Percentiles rank a stretch among this genome's conserved stretches.
phyloP scores from a whole-genome alignment of 2,888 invertebrate species.

The Ormyrus nitidulus region DNA sequence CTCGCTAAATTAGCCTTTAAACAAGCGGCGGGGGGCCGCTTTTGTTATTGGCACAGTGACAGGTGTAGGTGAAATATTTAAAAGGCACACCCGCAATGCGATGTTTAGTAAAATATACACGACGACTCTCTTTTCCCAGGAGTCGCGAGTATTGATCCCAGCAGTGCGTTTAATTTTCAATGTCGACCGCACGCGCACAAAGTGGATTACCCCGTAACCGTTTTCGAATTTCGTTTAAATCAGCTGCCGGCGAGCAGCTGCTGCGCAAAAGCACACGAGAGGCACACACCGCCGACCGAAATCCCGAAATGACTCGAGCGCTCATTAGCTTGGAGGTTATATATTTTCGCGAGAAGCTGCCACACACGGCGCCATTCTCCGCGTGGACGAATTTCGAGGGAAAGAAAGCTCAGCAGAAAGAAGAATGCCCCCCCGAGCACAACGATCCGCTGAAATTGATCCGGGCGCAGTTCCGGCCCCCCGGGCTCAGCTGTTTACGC shows the following conservation, averaged over 20 bases:
- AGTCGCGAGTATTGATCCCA: conserved; percentile 26
- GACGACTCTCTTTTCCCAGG: neutral
- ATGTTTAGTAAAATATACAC: conserved; percentile 35
- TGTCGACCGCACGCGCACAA: neutral
- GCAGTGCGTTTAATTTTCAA: conserved; percentile 35
- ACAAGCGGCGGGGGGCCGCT: neutral
- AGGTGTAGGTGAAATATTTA: conserved; percentile 1
- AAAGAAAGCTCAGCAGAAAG: no score
- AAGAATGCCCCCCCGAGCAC: no score
- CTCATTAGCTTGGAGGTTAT: no score
- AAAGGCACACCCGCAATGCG: neutral
- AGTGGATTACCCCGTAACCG: conserved; percentile 16
- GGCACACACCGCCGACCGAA: no score
- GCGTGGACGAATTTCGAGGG: neutral
- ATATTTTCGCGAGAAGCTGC: neutral
- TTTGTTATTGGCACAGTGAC: neutral
- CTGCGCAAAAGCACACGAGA: neutral
- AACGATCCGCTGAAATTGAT: conserved; percentile 3
- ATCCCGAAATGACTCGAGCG: no score
- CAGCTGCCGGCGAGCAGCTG: no score
- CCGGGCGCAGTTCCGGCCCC: neutral
- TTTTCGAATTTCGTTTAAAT: conserved; percentile 21
- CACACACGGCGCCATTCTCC: neutral
- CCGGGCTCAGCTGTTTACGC: no score
- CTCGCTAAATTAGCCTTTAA: no score